phyloP scores from a whole-genome alignment of 2,113 vertebrate species.

The Ceyx melanurus region DNA sequence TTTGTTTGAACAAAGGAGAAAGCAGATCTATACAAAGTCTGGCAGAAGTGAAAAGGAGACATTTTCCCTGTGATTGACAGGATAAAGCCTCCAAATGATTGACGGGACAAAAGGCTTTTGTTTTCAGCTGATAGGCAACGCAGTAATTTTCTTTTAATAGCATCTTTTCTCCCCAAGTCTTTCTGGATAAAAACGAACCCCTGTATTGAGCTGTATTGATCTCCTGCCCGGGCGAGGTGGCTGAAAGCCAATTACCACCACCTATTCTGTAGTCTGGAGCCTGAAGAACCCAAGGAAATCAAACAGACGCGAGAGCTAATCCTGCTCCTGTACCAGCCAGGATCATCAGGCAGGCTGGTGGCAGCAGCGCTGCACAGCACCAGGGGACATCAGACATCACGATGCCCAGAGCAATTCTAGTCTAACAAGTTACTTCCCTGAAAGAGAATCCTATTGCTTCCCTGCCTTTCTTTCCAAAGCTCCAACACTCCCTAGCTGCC shows the following conservation, averaged over 20 bases:
- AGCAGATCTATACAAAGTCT: not conserved
- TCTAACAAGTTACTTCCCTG: not conserved
- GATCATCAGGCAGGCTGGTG: fast-evolving
- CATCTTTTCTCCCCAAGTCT: not conserved
- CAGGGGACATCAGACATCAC: not conserved
- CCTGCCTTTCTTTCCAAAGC: not conserved
- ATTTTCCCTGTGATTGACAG: constrained; percentile 4
- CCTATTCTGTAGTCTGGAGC: not conserved
- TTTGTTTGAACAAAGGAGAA: not conserved
- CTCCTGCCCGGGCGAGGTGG: not conserved
- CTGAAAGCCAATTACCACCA: not conserved
- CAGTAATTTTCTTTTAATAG: not conserved
- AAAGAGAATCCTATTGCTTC: not conserved
- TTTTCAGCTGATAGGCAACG: constrained; percentile 30
- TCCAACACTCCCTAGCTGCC: not conserved
- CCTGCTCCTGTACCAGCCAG: not conserved
- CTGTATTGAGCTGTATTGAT: not conserved
- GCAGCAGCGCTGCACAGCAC: not conserved
- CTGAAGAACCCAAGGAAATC: not conserved
- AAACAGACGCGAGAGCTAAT: not conserved
- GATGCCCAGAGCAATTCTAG: not conserved
- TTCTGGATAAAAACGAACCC: not conserved
- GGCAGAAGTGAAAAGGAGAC: constrained; percentile 2
- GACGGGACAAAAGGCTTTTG: constrained; percentile 64
- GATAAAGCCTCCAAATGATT: constrained; percentile 32